phyloP scores from a whole-genome alignment of 2,113 vertebrate species.

The Acanthochromis polyacanthus region DNA sequence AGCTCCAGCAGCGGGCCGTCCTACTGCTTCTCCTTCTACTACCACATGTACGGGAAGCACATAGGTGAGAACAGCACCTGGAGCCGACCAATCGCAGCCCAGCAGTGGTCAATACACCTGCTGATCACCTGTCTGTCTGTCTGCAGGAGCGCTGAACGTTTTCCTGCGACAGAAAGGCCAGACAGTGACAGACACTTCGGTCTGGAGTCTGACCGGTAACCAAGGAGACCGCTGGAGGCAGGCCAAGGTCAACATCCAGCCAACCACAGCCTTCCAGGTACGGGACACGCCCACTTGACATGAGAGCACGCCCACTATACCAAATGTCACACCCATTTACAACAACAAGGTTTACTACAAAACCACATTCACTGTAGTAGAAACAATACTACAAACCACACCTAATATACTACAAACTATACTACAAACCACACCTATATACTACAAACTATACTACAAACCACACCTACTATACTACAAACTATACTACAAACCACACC shows the following conservation, averaged over 20 bases:
- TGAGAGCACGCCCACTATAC: too few species aligned
- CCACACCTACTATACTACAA: too few species aligned
- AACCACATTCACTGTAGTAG: too few species aligned
- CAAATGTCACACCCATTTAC: too few species aligned
- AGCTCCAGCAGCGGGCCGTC: constrained; percentile 85
- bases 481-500: too few species aligned
- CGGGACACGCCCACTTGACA: constrained; percentile 51
- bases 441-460: too few species aligned
- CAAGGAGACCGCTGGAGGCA: constrained; percentile 94
- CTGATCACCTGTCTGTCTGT: neutral
- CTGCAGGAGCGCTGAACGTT: constrained; percentile 87
- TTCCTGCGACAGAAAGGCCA: constrained; percentile 91
- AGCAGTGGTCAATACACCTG: too few species aligned
- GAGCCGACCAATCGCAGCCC: too few species aligned
- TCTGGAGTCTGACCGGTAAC: constrained; percentile 94
- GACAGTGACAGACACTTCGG: constrained; percentile 83
- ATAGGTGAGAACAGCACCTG: constrained; percentile 86
- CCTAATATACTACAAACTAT: too few species aligned
- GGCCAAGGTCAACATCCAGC: constrained; percentile 92
- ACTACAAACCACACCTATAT: too few species aligned
- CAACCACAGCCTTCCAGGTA: constrained; percentile 94
- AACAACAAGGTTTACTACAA: too few species aligned
- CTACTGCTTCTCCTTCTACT: constrained; percentile 96
- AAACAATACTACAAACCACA: too few species aligned
- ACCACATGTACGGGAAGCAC: constrained; percentile 98